Evolutionary conservation across 2,113 vertebrate species (phyloP).

Genomic region (Muntiacus reevesi): DNA sequence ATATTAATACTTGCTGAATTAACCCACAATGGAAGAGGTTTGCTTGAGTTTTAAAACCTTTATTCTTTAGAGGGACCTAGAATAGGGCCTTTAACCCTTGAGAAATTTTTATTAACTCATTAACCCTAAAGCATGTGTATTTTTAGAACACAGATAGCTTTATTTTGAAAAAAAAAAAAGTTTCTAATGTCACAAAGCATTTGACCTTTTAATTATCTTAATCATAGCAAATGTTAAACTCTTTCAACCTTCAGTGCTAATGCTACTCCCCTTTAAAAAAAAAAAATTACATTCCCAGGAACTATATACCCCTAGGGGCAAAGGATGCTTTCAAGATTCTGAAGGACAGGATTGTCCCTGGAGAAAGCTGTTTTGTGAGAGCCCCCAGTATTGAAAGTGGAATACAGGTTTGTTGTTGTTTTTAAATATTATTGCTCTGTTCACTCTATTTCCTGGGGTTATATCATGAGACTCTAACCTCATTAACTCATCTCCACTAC

Average conservation of each 20-base stretch:
- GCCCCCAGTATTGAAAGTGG: not conserved
- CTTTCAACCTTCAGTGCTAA: not conserved
- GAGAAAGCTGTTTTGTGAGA: not conserved
- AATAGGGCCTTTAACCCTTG: not conserved
- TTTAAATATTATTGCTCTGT: not conserved
- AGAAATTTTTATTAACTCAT: not conserved
- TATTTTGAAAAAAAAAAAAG: not conserved
- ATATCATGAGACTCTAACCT: not conserved
- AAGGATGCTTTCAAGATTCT: not conserved
- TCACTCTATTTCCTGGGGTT: not conserved
- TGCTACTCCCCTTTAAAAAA: not conserved
- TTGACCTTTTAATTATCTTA: not conserved
- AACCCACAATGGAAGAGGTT: not conserved
- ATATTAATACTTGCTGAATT: not conserved
- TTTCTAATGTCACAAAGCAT: not conserved
- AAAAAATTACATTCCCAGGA: not conserved
- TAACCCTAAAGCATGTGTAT: not conserved
- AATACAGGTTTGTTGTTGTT: not conserved
- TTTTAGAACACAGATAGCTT: not conserved
- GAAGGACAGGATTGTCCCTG: not conserved
- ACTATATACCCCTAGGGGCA: not conserved
- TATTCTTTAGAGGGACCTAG: not conserved
- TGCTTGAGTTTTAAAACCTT: not conserved
- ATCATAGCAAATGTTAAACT: not conserved
- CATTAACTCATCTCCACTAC: not conserved